These are phyloP conservation scores for Neoarius graeffei DNA, from an alignment of 2,113 vertebrate species.

Conservation along the genomic window DNA sequence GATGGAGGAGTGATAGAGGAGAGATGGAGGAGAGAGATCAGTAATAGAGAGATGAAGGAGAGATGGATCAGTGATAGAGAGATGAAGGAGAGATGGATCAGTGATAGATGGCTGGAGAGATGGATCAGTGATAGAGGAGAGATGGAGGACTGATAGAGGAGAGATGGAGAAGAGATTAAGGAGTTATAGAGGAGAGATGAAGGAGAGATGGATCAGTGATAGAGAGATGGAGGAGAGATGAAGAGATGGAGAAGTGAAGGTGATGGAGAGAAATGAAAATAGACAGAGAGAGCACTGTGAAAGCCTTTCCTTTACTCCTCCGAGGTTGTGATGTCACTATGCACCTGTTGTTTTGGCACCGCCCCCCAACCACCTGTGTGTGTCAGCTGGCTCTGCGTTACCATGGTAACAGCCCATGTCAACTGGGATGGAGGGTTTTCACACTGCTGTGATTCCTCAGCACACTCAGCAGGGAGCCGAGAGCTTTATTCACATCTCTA, in stretches of 20 bases:
- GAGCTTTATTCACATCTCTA: background rate
- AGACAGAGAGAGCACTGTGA: background rate
- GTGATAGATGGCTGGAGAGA: background rate
- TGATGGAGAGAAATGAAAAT: background rate
- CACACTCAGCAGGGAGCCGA: background rate
- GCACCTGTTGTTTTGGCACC: conserved; percentile 46
- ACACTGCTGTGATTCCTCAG: conserved; percentile 18
- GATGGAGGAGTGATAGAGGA: background rate
- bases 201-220: background rate
- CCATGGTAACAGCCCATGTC: conserved; percentile 45
- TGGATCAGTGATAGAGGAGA: background rate
- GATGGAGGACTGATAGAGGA: no score
- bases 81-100: no score
- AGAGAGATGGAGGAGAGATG: background rate
- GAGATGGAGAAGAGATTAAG: background rate
- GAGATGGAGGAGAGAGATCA: background rate
- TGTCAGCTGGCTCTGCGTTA: conserved; percentile 43
- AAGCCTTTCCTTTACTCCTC: background rate
- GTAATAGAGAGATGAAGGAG: background rate
- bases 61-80: no score
- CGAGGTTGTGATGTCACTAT: background rate
- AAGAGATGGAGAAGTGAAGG: conserved; percentile 14
- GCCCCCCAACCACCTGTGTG: conserved; percentile 48
- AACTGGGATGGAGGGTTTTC: conserved; percentile 46
- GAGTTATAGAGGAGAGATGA: background rate